phyloP scores from a whole-genome alignment of 2,797 vertebrate species.

The Malacoraja senta region DNA sequence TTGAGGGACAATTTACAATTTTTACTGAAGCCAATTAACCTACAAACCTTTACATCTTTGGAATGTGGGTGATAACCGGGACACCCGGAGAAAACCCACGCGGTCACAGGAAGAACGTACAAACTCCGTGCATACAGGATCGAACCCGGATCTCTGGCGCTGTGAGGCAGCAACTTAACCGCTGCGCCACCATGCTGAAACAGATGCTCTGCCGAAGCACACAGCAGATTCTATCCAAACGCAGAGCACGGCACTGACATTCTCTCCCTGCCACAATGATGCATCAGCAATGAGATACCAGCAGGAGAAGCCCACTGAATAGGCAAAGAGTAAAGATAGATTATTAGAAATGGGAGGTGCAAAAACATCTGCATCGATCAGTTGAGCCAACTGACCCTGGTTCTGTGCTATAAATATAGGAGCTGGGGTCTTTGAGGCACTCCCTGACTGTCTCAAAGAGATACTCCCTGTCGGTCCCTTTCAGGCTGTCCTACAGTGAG shows the following conservation, averaged over 20 bases:
- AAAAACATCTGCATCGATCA: background rate
- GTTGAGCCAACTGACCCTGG: background rate
- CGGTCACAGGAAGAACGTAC: too few relatives aligned
- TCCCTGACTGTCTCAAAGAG: background rate
- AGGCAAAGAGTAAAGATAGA: background rate
- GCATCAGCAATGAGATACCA: background rate
- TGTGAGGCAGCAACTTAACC: too few relatives aligned
- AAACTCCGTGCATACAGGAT: too few relatives aligned
- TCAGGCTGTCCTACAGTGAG: background rate
- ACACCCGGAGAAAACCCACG: too few relatives aligned
- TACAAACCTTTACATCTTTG: too few relatives aligned
- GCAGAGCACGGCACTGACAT: too few relatives aligned
- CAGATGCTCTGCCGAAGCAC: background rate
- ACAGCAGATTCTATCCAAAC: background rate
- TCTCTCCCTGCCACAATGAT: background rate
- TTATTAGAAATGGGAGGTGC: background rate
- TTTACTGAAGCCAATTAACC: too few relatives aligned
- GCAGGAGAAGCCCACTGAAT: background rate
- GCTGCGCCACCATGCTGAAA: background rate
- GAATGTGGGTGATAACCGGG: too few relatives aligned
- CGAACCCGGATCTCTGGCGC: too few relatives aligned
- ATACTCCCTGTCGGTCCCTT: background rate
- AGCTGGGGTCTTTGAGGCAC: background rate
- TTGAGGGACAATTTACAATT: too few relatives aligned
- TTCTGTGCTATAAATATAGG: background rate